These are phyloP conservation scores for Orchestia grillus DNA, from an alignment of 1,140 invertebrate species.

Conservation along the genomic window DNA sequence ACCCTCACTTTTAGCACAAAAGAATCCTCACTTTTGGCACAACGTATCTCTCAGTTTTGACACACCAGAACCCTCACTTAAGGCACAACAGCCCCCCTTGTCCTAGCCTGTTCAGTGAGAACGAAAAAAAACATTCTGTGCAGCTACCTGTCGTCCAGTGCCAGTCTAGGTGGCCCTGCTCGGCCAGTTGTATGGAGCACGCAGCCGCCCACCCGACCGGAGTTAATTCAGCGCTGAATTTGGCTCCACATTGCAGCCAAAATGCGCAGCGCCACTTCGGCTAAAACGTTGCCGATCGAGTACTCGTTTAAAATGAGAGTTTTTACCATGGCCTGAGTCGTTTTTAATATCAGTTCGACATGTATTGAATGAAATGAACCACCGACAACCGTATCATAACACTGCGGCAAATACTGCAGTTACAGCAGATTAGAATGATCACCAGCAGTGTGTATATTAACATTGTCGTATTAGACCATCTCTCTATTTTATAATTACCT, in stretches of 20 bases:
- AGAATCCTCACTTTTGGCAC: not conserved
- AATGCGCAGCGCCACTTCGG: not conserved
- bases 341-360: not conserved
- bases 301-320: not conserved
- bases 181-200: not conserved
- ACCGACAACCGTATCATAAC: too few relatives aligned
- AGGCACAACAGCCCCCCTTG: too few relatives aligned
- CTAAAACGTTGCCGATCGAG: not conserved
- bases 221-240: not conserved
- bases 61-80: too few relatives aligned
- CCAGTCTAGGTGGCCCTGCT: not conserved
- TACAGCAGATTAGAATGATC: too few relatives aligned
- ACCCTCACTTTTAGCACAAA: not conserved
- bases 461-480: too few relatives aligned
- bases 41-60: too few relatives aligned
- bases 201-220: not conserved
- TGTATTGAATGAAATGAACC: too few relatives aligned
- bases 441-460: too few relatives aligned
- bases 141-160: not conserved
- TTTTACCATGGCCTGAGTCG: not conserved
- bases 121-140: not conserved
- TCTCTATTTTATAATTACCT: too few relatives aligned
- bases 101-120: too few relatives aligned
- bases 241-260: not conserved
- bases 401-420: too few relatives aligned